Conservation (phyloP, 2,797 vertebrate genomes). For the Apogon hyalosoma region DNA sequence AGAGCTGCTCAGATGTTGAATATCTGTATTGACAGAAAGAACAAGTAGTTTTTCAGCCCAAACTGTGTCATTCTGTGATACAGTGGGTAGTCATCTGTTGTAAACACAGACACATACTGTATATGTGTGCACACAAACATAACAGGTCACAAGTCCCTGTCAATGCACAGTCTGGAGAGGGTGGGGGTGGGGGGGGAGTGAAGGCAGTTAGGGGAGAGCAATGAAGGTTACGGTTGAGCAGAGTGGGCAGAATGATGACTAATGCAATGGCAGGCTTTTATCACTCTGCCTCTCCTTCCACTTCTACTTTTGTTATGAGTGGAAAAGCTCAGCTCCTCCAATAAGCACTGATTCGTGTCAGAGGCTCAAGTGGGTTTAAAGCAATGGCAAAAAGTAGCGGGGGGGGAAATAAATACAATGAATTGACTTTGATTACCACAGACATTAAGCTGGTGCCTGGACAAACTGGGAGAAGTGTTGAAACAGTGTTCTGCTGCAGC, state of each 20-base stretch:
- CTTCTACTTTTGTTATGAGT: conserved; percentile 22
- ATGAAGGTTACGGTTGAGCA: conserved; percentile 24
- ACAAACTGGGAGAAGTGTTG: conserved; percentile 19
- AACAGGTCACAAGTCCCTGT: background rate
- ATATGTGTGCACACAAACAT: background rate
- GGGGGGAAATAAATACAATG: background rate
- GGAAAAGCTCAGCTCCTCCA: conserved; percentile 22
- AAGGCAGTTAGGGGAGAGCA: conserved; percentile 13
- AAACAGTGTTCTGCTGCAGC: conserved; percentile 24
- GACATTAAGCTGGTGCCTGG: conserved; percentile 22
- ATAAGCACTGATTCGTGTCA: conserved; percentile 30
- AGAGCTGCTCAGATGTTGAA: background rate
- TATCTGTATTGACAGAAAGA: background rate
- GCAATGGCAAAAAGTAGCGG: background rate
- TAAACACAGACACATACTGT: conserved; percentile 2
- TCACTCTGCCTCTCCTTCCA: conserved; percentile 22
- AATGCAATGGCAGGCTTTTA: conserved; percentile 47
- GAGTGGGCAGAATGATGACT: conserved; percentile 45
- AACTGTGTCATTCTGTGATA: background rate
- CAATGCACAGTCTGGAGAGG: background rate
- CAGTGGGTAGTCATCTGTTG: conserved; percentile 7
- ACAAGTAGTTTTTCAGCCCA: background rate
- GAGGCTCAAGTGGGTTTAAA: conserved; percentile 17
- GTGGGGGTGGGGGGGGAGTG: background rate
- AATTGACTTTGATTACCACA: conserved; percentile 27